phyloP scores from a whole-genome alignment of 1,140 invertebrate genomes.

The Hetaerina americana region DNA sequence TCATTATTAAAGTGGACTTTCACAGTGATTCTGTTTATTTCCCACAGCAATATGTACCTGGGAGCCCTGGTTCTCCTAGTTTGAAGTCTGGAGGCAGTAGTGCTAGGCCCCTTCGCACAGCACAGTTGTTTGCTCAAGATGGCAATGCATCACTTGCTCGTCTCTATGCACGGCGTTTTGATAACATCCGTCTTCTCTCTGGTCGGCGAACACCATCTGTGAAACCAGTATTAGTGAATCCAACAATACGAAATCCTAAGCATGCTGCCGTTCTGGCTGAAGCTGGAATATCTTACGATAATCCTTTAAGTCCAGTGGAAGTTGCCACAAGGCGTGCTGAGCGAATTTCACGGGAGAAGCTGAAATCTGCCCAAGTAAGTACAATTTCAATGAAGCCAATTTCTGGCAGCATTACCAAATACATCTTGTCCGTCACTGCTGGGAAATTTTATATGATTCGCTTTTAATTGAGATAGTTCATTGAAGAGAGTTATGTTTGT shows the following conservation, averaged over 20 bases:
- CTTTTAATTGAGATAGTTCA: too few species aligned
- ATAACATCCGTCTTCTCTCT: constrained; percentile 60
- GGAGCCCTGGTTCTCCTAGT: background rate
- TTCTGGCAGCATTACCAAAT: too few species aligned
- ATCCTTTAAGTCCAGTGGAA: constrained; percentile 66
- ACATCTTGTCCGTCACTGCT: too few species aligned
- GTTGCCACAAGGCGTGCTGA: constrained; percentile 75
- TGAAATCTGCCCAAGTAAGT: constrained; percentile 27
- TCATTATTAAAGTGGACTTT: too few species aligned
- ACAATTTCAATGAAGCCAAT: too few species aligned
- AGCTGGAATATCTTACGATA: constrained; percentile 73
- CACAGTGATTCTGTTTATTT: too few species aligned
- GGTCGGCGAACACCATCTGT: constrained; percentile 56
- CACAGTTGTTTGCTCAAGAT: constrained; percentile 68
- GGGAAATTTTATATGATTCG: too few species aligned
- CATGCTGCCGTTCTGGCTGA: constrained; percentile 70
- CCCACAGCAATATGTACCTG: background rate
- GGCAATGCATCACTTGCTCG: constrained; percentile 65
- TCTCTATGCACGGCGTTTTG: constrained; percentile 58
- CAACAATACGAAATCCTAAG: constrained; percentile 65
- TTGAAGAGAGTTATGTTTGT: too few species aligned
- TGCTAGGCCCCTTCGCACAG: constrained; percentile 60
- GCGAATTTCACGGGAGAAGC: constrained; percentile 24
- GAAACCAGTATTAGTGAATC: constrained; percentile 53
- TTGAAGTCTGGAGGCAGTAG: constrained; percentile 33